Base-by-base conservation (phyloP, 2,888 invertebrate species). In the Rhagium mordax region DNA sequence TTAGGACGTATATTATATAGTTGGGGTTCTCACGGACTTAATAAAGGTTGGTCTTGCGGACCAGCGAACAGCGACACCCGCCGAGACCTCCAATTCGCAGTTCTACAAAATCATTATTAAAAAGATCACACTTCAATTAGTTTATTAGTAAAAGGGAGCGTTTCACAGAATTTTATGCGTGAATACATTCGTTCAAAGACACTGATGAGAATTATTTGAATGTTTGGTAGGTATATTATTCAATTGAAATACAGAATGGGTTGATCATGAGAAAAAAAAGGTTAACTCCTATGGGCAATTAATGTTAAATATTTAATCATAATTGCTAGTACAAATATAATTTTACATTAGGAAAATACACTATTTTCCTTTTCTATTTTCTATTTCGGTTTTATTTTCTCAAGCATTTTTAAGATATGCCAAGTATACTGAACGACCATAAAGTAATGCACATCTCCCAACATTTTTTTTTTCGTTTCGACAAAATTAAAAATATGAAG, bases 1-100 rank as follows among this genome's bases (percentile, higher is more conserved):
- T 80, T 75, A 70, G 65, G 69, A 59, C 71, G 61, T 62, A 53
- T 70, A 71, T 71, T 29, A 29, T 10, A 41, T 41, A 55, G 68
- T 65, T 47, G 77, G 76, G 78, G 84, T 86, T 86, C 86, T 85
- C 86, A 86, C 86, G 85, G 78, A 76, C 75, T 62, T 65, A 69
- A 80, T n/a, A 81, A 83, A 81, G 84, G 77, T 81, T 81, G 81
- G 72, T 86, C 81, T 84, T 86, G 85, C 86, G 86, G 84, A 86
- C 84, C 84, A 85, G 73, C 84, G 85, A 82, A 78, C 85, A 77
- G 70, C 81, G 82, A 83, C 84, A 84, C 84, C 84, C 84, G 84
- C 82, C 81, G 84, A 82, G 85, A 79, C 80, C 80, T 76, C 75
- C 82, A 82, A 84, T 82, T 82, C 83, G 81, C 78, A 81, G 79